These are phyloP conservation scores for Aphelinus atriplicis DNA, from an alignment of 1,140 invertebrate species.

Conservation along the genomic window DNA sequence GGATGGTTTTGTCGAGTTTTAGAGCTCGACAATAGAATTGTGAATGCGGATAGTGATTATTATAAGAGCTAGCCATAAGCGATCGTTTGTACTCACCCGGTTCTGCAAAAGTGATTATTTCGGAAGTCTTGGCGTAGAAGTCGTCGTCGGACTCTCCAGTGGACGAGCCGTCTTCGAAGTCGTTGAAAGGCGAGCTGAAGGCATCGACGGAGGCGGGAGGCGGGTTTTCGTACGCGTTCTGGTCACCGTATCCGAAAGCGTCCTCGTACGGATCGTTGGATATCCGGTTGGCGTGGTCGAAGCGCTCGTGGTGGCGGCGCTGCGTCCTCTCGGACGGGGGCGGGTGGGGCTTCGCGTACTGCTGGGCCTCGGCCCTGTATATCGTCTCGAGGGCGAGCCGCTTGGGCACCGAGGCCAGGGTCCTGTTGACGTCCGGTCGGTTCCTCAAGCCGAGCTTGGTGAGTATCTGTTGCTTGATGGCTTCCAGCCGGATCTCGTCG, in stretches of 20 bases:
- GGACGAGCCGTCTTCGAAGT: constrained; percentile 49
- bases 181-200: constrained; percentile 45
- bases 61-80: too few species aligned
- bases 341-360: constrained; percentile 45
- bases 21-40: too few species aligned
- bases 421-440: constrained; percentile 77
- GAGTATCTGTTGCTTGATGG: constrained; percentile 81
- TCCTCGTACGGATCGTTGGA: constrained; percentile 47
- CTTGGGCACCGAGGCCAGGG: constrained; percentile 69
- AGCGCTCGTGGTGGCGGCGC: constrained; percentile 30
- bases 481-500: constrained; percentile 75
- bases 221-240: constrained; percentile 53
- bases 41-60: too few species aligned
- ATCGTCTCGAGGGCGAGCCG: constrained; percentile 77
- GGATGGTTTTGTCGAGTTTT: too few species aligned
- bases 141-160: constrained; percentile 69
- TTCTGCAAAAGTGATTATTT: constrained; percentile 85
- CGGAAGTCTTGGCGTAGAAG: constrained; percentile 80
- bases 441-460: constrained; percentile 76
- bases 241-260: constrained; percentile 55
- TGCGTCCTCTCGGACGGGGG: constrained; percentile 32
- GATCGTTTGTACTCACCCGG: constrained; percentile 70
- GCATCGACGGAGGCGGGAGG: background rate
- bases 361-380: constrained; percentile 71
- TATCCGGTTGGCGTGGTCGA: constrained; percentile 31